Conservation (phyloP, 2,113 vertebrate genomes). For the Pseudolaguvia tuberculata region DNA sequence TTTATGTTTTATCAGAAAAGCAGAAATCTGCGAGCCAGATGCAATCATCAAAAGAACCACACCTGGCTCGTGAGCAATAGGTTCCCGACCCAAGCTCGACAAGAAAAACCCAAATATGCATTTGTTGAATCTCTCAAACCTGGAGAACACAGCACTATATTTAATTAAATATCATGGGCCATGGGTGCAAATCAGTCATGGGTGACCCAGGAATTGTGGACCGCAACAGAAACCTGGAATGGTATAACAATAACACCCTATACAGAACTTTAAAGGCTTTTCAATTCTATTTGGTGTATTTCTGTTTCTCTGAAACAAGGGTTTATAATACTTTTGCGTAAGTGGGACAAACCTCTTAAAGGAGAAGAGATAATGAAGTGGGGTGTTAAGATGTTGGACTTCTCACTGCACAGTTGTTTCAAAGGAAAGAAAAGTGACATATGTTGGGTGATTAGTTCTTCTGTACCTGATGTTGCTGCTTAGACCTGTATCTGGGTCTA, state of each 20-base stretch:
- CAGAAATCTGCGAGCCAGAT: too few species aligned
- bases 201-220: background rate
- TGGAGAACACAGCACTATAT: background rate
- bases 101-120: background rate
- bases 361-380: too few species aligned
- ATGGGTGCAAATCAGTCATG: background rate
- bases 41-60: too few species aligned
- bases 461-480: conserved; percentile 81
- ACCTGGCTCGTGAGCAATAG: too few species aligned
- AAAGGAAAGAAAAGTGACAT: background rate
- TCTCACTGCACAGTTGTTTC: too few species aligned
- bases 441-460: background rate
- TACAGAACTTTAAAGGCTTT: background rate
- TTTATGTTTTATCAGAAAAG: too few species aligned
- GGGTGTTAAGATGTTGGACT: too few species aligned
- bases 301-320: background rate
- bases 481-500: conserved; percentile 79
- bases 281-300: background rate
- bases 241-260: too few species aligned
- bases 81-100: too few species aligned
- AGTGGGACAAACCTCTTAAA: background rate
- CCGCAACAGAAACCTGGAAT: background rate
- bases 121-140: background rate
- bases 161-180: background rate
- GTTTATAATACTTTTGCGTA: background rate